Conservation (phyloP, 2,797 vertebrate genomes). For the Coilia nasus region DNA sequence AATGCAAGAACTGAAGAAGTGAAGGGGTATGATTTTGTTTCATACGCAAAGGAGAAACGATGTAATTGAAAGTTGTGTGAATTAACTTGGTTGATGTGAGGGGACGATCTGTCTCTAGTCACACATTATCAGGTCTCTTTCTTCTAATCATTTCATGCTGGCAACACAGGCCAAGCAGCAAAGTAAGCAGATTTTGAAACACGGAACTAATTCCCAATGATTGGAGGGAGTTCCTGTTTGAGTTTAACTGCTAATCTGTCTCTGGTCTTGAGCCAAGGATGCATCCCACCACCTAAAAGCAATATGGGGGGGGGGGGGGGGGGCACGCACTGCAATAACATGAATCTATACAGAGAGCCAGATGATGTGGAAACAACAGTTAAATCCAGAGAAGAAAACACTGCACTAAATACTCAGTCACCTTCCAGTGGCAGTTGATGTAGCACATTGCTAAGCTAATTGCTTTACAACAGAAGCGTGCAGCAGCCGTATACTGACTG, state of each 20-base stretch:
- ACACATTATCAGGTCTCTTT: not conserved
- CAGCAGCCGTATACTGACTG: conserved; percentile 21
- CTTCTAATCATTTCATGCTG: conserved; percentile 18
- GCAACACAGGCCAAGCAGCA: not conserved
- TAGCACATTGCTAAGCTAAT: not conserved
- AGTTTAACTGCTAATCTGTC: conserved; percentile 3
- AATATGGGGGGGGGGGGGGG: not conserved
- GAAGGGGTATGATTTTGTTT: not conserved
- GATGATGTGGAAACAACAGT: not conserved
- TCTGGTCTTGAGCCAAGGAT: conserved; percentile 8
- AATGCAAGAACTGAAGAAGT: not conserved
- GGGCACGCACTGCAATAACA: not conserved
- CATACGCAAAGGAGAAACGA: not conserved
- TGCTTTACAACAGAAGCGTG: not conserved
- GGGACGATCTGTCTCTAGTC: not conserved
- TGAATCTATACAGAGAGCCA: not conserved
- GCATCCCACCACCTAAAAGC: not conserved
- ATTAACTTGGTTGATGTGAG: not conserved
- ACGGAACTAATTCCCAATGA: conserved; percentile 1
- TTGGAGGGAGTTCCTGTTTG: conserved; percentile 19
- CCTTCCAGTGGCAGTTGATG: not conserved
- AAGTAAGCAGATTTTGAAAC: conserved; percentile 6
- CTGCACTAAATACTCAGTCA: not conserved
- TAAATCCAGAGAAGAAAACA: not conserved
- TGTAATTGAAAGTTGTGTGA: not conserved